Base-by-base conservation (phyloP, 2,888 invertebrate genomes). In the Entomobrya proxima region DNA sequence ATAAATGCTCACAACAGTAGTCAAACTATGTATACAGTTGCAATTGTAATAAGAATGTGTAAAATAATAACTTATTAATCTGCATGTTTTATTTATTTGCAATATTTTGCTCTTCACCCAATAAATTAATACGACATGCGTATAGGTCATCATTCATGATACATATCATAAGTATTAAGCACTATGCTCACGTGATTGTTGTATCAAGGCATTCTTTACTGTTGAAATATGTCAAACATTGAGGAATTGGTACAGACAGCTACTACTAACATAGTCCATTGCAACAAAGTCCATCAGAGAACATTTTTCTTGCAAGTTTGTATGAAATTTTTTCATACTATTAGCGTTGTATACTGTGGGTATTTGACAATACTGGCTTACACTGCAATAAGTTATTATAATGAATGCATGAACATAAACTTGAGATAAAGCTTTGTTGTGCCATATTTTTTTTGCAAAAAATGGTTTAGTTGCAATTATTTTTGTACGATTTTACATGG, bases 221-320 rank as follows among this genome's bases (percentile, higher is more conserved):
- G 81, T 32, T 76, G 76, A 52, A 77, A 77, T 69, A 77, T 69
- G 77, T 69, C 83, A 77, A 76, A 77, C 76, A 77, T 77, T 77
- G 67, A 77, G 83, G 83, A 83, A 83, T 83, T 83, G 83, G 83
- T 83, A 83, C 83, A 83, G 77, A n/a, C 76, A 77, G 76, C 83
- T 76, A 83, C 81, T 24, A 58, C 0, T 30, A 58, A 4, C n/a
- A 50, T 32, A 74, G 55, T 2, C n/a, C 4, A 52, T 18, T 35
- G 7, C 61, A 40, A 64, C 21, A 30, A 44, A 27, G 18, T 32
- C 30, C 40, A 77, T 30, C 18, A 27, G 47, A 69, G 47, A 40
- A 47, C 4, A 58, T 32, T 30, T 2, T 9, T 72, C n/a, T 72
- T 72, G 47, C 3, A 27, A 27, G 7, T 40, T 5, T 4, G 32